Conservation (phyloP, 2,888 invertebrate species). For the Hydroisotoma schaefferi region DNA sequence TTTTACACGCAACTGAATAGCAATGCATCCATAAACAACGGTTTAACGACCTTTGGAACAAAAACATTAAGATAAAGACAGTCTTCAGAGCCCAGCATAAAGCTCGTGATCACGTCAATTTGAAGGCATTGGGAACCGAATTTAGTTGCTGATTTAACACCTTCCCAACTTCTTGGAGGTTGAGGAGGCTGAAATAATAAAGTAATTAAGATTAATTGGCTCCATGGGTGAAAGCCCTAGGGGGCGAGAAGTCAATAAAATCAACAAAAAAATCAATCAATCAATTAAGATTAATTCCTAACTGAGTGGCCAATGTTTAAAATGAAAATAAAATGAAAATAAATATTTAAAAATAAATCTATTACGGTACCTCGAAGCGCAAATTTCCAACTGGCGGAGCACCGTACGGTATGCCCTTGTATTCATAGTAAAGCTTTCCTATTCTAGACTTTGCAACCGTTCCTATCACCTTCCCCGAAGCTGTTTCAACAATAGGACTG, state of each 20-base stretch:
- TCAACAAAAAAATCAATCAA: neutral
- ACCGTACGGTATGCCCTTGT: constrained; percentile 30
- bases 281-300: neutral
- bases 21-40: no score
- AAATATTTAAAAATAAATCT: neutral
- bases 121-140: constrained; percentile 38
- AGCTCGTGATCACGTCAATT: constrained; percentile 39
- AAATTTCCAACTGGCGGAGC: constrained; percentile 25
- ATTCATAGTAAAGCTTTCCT: constrained; percentile 30
- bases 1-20: neutral
- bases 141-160: constrained; percentile 27
- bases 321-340: neutral
- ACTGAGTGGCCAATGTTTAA: neutral
- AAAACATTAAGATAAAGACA: constrained; percentile 33
- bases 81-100: constrained; percentile 11
- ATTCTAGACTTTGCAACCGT: constrained; percentile 27
- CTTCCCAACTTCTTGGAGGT: constrained; percentile 31
- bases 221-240: no score
- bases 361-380: constrained; percentile 30
- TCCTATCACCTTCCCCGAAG: constrained; percentile 29
- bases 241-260: no score
- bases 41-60: constrained; percentile 28
- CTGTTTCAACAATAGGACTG: constrained; percentile 35
- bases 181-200: constrained; percentile 23
- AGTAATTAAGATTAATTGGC: neutral